Conservation (phyloP, 2,797 vertebrate species). For the Anomalospiza imberbis region DNA sequence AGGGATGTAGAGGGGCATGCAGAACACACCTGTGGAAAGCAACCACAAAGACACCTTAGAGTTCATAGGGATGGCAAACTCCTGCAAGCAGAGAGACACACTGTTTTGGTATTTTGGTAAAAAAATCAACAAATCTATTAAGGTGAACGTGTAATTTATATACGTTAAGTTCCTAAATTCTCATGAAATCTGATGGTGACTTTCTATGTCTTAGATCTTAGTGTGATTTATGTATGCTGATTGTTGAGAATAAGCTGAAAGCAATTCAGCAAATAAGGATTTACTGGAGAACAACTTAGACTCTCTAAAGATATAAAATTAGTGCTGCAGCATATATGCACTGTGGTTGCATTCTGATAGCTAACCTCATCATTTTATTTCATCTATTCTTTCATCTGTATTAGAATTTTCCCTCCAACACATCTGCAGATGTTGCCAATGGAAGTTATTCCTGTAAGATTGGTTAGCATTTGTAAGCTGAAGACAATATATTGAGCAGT, state of each 20-base stretch:
- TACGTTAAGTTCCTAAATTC: background rate
- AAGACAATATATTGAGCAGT: background rate
- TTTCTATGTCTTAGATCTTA: background rate
- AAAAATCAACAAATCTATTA: background rate
- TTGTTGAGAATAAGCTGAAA: background rate
- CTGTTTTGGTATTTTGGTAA: background rate
- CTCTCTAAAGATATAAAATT: background rate
- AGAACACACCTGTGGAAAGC: slow-evolving; percentile 76
- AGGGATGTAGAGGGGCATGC: slow-evolving; percentile 88
- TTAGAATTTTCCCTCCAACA: background rate
- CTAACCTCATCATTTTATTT: background rate
- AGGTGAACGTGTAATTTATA: background rate
- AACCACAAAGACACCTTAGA: background rate
- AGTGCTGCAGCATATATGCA: background rate
- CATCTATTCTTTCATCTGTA: background rate
- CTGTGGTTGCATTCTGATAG: background rate
- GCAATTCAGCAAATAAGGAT: background rate
- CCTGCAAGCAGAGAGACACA: background rate
- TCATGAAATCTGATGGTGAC: background rate
- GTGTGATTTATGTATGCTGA: background rate
- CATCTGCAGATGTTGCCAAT: background rate
- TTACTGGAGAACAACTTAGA: background rate
- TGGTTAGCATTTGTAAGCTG: background rate
- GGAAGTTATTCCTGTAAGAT: background rate
- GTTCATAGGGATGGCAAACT: background rate